phyloP scores from a whole-genome alignment of 2,888 invertebrate genomes.

The Psylliodes chrysocephalus region DNA sequence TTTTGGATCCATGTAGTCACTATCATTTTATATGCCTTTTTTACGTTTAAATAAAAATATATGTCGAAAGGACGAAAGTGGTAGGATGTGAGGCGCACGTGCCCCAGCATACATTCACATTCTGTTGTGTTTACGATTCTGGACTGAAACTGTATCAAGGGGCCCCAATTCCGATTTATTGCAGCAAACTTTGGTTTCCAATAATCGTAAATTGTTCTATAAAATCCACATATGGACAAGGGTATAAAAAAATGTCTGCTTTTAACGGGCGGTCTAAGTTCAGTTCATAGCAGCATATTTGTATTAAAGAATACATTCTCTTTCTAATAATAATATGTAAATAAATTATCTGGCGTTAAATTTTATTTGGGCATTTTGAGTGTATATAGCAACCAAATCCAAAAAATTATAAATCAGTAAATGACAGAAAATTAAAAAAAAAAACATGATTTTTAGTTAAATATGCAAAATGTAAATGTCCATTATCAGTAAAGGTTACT shows the following conservation, averaged over 20 bases:
- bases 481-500: too few relatives aligned
- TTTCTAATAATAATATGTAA: too few relatives aligned
- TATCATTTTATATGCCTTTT: constrained; percentile 20
- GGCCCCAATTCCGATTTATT: constrained; percentile 57
- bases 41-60: constrained; percentile 31
- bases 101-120: constrained; percentile 51
- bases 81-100: constrained; percentile 45
- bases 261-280: constrained; percentile 45
- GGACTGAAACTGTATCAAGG: constrained; percentile 53
- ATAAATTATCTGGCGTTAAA: too few relatives aligned
- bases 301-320: too few relatives aligned
- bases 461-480: too few relatives aligned
- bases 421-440: too few relatives aligned
- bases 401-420: too few relatives aligned
- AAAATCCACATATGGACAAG: constrained; percentile 60
- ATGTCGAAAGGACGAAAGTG: constrained; percentile 20
- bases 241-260: constrained; percentile 59
- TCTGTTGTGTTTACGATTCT: constrained; percentile 55
- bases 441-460: too few relatives aligned
- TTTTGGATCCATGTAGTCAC: neutral
- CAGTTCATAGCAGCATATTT: neutral
- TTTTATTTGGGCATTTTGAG: too few relatives aligned
- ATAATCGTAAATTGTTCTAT: constrained; percentile 62
- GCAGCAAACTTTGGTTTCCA: constrained; percentile 59
- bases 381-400: too few relatives aligned